A percentile compares a stretch with the other conserved stretches of the same genome.
These are phyloP conservation scores for Python bivittatus DNA, from an alignment of 2,113 vertebrate species.

Conservation along the genomic window DNA sequence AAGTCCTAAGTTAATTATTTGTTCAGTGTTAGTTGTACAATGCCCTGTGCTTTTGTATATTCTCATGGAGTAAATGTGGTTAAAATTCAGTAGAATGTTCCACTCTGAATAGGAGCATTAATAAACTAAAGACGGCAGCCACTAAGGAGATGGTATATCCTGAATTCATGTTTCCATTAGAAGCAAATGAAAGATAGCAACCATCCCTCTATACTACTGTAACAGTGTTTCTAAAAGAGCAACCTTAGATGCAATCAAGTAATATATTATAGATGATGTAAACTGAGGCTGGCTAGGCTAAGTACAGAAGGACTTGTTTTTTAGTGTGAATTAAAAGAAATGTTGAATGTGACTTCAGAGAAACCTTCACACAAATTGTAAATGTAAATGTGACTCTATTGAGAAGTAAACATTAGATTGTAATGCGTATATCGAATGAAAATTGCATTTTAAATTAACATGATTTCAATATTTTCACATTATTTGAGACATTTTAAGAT, in stretches of 20 bases:
- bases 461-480: not conserved
- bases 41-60: not conserved
- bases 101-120: not conserved
- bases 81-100: not conserved
- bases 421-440: not conserved
- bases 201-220: not conserved
- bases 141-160: not conserved
- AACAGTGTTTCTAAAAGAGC: not conserved
- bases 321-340: not conserved
- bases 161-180: conserved; percentile 7
- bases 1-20: not conserved
- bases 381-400: not conserved
- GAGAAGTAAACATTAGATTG: not conserved
- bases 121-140: not conserved
- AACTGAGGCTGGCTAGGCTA: not conserved
- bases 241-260: not conserved
- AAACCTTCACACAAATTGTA: too few relatives aligned
- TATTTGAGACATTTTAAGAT: not conserved
- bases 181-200: not conserved
- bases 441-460: not conserved
- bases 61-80: not conserved
- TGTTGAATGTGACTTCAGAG: too few relatives aligned
- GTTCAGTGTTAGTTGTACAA: not conserved
- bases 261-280: conserved; percentile 20
- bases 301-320: not conserved